phyloP scores from a whole-genome alignment of 2,888 invertebrate species.

The Strigamia transsilvanica region DNA sequence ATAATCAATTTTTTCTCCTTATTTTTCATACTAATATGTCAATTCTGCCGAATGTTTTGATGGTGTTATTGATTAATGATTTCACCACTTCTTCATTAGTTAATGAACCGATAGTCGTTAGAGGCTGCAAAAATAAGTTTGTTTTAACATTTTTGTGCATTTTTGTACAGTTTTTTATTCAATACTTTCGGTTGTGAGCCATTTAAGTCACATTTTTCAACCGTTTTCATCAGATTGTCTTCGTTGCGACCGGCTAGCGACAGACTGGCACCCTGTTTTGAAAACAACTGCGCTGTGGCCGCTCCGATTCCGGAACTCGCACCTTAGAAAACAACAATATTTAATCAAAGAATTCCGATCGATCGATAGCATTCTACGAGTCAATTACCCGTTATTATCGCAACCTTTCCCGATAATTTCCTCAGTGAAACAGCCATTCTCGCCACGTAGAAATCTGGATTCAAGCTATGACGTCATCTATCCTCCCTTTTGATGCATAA shows the following conservation, averaged over 20 bases:
- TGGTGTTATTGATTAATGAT: conserved; percentile 75
- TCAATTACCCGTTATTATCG: too few relatives aligned
- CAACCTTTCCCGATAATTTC: too few relatives aligned
- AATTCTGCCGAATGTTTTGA: conserved; percentile 77
- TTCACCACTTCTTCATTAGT: conserved; percentile 75
- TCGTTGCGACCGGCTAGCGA: conserved; percentile 76
- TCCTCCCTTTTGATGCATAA: not conserved
- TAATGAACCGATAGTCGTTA: conserved; percentile 64
- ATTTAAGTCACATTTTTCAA: conserved; percentile 67
- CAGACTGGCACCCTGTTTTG: conserved; percentile 78
- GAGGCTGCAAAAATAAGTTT: conserved; percentile 59
- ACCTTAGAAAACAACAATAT: conserved; percentile 65
- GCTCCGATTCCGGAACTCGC: conserved; percentile 88
- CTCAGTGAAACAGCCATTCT: too few relatives aligned
- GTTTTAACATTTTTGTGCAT: too few relatives aligned
- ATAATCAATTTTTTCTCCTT: not conserved
- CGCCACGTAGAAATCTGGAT: too few relatives aligned
- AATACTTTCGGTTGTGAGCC: conserved; percentile 28
- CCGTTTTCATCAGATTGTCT: conserved; percentile 73
- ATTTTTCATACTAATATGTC: conserved; percentile 67
- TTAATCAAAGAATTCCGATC: too few relatives aligned
- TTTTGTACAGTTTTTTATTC: too few relatives aligned
- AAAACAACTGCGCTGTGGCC: conserved; percentile 79
- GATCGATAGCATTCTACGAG: too few relatives aligned
- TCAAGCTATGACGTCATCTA: not conserved